Base-by-base conservation (phyloP, 2,888 invertebrate species). In the Agriopis aurantiaria region DNA sequence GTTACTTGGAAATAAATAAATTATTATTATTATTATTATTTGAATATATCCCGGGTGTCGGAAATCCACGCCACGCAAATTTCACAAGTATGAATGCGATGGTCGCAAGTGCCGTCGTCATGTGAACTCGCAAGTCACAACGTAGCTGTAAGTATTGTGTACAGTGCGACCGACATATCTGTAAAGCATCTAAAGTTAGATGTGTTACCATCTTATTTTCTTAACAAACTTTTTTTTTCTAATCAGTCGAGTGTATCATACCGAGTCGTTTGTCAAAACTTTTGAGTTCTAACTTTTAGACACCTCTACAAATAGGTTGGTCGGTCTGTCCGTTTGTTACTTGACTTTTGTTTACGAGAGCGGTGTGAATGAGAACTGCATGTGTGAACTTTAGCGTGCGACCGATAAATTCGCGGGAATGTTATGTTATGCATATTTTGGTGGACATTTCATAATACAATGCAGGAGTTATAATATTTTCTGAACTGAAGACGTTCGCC, bases 291-390 rank as follows among this genome's bases (percentile, higher is more conserved):
- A 17, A 9, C 17, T 17, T 33, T 33, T 33, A 6, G 11, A 0
- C 53, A 53, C 33, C 53, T 53, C 14, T 53, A 12, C 14, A 53
- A 33, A 12, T 3, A 43, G 7, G 8, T 33, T 33, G 33, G 33
- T 53, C 33, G 53, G 23, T 11, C 6, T 4, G 33, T 53, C 4
- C 52, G 1, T 14, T 23, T 10, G 52, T 17, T 57, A 51, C 68
- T 48, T 45, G 46, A 52, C 17, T 61, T 66, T 58, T 56, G 62
- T 57, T 53, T 45, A 45, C 61, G 52, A 51, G 33, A 51, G 4
- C 51, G 4, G 46, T 68, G 68, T 43, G 68, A 68, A 68, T 58
- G 60, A 60, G 60, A 23, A 23, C 66, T 17, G 59, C 59, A 40
- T 12, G 59, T 65, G 59, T 46, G 59, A 60, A 59, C 46, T 65